Evolutionary conservation across 1,140 invertebrate species (phyloP).

Genomic region (Drosophila kikkawai): DNA sequence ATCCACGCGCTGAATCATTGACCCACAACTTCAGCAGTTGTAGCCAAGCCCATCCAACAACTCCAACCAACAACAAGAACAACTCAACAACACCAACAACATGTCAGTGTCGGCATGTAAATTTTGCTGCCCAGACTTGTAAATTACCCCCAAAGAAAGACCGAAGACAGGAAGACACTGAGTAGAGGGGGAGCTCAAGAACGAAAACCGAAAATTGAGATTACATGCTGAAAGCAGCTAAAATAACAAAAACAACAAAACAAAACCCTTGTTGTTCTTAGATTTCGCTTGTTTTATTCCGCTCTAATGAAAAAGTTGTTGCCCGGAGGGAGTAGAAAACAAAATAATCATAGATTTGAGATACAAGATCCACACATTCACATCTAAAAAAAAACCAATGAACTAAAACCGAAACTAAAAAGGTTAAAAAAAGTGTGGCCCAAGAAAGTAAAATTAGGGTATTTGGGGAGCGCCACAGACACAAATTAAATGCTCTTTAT

Average conservation of each 20-base stretch:
- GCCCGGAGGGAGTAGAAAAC: conserved; percentile 48
- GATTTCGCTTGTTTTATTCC: conserved; percentile 58
- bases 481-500: conserved; percentile 1
- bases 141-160: conserved; percentile 66
- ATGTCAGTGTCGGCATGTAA: conserved; percentile 60
- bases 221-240: conserved; percentile 65
- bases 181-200: conserved; percentile 13
- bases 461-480: neutral
- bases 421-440: conserved; percentile 3
- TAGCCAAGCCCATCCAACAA: conserved; percentile 44
- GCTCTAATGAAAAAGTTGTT: conserved; percentile 70
- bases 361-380: conserved; percentile 47
- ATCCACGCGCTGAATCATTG: conserved; percentile 72
- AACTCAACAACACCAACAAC: conserved; percentile 36
- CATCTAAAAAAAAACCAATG: conserved; percentile 28
- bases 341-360: conserved; percentile 67
- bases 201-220: conserved; percentile 57
- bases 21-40: conserved; percentile 62
- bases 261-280: conserved; percentile 52
- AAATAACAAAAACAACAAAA: conserved; percentile 62
- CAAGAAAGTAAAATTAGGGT: conserved; percentile 20
- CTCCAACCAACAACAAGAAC: conserved; percentile 22
- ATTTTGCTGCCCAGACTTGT: conserved; percentile 65
- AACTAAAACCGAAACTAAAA: conserved; percentile 22
- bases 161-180: conserved; percentile 36